A percentile compares a stretch with the other conserved stretches of the same genome.
Evolutionary conservation across 2,797 vertebrate species (phyloP).

Genomic region (Enteromius mattozi): DNA sequence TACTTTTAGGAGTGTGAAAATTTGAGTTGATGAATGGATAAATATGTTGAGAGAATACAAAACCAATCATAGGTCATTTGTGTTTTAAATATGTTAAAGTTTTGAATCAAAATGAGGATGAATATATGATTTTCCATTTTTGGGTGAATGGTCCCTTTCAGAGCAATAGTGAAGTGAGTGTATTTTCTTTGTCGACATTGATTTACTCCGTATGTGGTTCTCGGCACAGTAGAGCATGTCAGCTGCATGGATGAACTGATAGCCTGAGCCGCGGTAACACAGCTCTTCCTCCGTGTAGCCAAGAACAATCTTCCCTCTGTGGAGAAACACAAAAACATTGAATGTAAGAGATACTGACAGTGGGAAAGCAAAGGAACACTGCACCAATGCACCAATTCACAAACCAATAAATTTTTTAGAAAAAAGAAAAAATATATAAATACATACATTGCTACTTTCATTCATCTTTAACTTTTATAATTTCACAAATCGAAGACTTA

Average conservation of each 20-base stretch:
- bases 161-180: background rate
- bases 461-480: background rate
- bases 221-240: slow-evolving; percentile 88
- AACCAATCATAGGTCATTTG: background rate
- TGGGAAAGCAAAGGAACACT: background rate
- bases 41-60: background rate
- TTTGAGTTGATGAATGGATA: background rate
- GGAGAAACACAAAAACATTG: background rate
- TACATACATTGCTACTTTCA: background rate
- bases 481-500: background rate
- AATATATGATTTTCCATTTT: background rate
- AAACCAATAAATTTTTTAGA: background rate
- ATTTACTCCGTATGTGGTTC: slow-evolving; percentile 82
- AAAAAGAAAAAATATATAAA: no score
- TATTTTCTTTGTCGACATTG: background rate
- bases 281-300: slow-evolving; percentile 86
- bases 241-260: slow-evolving; percentile 86
- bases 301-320: slow-evolving; percentile 82
- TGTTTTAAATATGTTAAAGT: background rate
- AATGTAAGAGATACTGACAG: background rate
- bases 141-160: background rate
- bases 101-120: background rate
- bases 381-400: background rate
- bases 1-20: background rate
- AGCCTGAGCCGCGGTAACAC: slow-evolving; percentile 81